Conservation (phyloP, 2,888 invertebrate species). For the Glaucopsyche alexis region DNA sequence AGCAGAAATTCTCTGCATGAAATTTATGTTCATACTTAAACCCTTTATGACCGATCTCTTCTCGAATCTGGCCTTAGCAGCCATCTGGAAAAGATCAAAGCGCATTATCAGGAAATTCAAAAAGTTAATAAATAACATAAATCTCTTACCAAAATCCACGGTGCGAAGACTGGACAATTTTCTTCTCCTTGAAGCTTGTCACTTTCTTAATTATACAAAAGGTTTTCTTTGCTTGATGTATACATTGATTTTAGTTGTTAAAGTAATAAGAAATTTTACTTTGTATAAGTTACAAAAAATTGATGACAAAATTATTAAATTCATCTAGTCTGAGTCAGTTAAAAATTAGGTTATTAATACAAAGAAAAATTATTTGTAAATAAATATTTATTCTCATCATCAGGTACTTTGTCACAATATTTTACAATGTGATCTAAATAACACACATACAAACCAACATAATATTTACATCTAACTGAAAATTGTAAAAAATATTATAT, state of each 20-base stretch:
- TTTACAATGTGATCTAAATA: slow-evolving; percentile 23
- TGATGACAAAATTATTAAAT: neutral
- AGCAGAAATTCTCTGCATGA: neutral
- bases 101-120: slow-evolving; percentile 56
- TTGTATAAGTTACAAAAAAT: neutral
- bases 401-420: slow-evolving; percentile 45
- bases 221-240: slow-evolving; percentile 1
- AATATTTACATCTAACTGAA: slow-evolving; percentile 13
- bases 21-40: slow-evolving; percentile 57
- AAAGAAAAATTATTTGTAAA: slow-evolving; percentile 48
- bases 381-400: slow-evolving; percentile 41
- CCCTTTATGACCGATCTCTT: slow-evolving; percentile 43
- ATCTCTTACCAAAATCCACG: slow-evolving; percentile 52
- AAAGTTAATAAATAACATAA: slow-evolving; percentile 37
- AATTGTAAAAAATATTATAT: slow-evolving; percentile 5
- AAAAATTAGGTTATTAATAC: slow-evolving; percentile 36
- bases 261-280: neutral
- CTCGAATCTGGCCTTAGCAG: slow-evolving; percentile 40
- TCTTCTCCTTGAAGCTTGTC: slow-evolving; percentile 22
- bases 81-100: slow-evolving; percentile 74
- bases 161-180: slow-evolving; percentile 40
- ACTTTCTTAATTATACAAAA: slow-evolving; percentile 15
- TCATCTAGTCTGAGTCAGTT: slow-evolving; percentile 6
- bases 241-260: neutral
- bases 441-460: neutral